Base-by-base conservation (phyloP, 2,888 invertebrate genomes). In the Agrotis ipsilon region DNA sequence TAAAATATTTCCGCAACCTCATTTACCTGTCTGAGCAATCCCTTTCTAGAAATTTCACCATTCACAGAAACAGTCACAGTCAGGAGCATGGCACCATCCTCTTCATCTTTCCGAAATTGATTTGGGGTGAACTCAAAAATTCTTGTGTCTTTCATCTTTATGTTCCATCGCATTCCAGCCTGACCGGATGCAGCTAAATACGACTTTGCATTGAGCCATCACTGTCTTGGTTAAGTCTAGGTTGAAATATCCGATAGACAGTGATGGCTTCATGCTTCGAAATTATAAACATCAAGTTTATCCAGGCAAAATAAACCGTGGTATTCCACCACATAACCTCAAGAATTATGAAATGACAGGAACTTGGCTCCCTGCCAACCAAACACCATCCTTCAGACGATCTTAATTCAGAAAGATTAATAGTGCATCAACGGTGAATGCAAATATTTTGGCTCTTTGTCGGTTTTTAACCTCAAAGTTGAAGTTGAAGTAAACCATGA, bases 321-420 rank as follows among this genome's bases (percentile, higher is more conserved):
- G 49, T 75, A 72, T 49, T 59, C 14, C 19, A 48, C 45, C 24
- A 0, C 45, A 66, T 60, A 80, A 68, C 51, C 45, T 27, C 75
- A 60, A 60, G 49, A 49, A 69, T 57, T 49, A 57, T 69, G 60
- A 80, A 77, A 24, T 68, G 52, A 72, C 78, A 65, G 67, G 21
- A 46, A 18, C 6, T 11, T 78, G 78, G 78, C 58, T 16, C 0
- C 1, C 5, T 45, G 70, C 78, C 81, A 81, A 76, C 48, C n/a
- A 57, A 71, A 81, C 71, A 60, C 21, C 48, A 70, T 81, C 81
- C 78, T 81, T 77, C 66, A 78, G 45, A 67, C 64, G 72, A 60
- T 77, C 77, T 76, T 69, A 81, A 81, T 81, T 62, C 60, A 58
- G 52, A 52, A 58, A 68, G 66, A 81, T 78, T 75, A 72, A 72